phyloP scores from a whole-genome alignment of 2,797 vertebrate genomes.

The Rhinogobio ventralis region DNA sequence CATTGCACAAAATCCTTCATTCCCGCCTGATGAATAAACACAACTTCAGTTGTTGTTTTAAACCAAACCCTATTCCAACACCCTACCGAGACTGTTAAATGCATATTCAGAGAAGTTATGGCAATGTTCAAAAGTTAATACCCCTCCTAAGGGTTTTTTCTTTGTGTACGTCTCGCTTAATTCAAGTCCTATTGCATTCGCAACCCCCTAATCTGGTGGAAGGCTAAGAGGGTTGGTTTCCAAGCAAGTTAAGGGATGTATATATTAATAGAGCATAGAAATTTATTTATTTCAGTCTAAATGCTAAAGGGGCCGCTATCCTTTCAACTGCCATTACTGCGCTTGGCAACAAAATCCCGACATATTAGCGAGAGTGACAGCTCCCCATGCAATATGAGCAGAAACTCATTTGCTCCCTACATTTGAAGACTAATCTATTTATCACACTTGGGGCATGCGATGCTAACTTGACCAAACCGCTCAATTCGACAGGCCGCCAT shows the following conservation, averaged over 20 bases:
- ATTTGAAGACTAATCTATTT: slow-evolving; percentile 83
- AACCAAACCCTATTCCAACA: background rate
- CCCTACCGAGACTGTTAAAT: slow-evolving; percentile 7
- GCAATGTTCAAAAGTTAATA: slow-evolving; percentile 34
- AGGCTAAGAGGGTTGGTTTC: slow-evolving; percentile 70
- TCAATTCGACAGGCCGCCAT: slow-evolving; percentile 68
- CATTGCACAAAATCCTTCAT: slow-evolving; percentile 39
- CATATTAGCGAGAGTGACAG: slow-evolving; percentile 81
- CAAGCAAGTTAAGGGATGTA: slow-evolving; percentile 72
- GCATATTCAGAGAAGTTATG: slow-evolving; percentile 62
- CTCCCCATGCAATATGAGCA: slow-evolving; percentile 67
- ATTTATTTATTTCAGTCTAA: slow-evolving; percentile 79
- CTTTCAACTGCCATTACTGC: slow-evolving; percentile 71
- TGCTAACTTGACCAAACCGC: slow-evolving; percentile 75
- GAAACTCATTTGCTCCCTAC: slow-evolving; percentile 76
- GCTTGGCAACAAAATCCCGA: slow-evolving; percentile 74
- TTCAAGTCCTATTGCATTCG: slow-evolving; percentile 73
- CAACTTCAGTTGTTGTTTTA: slow-evolving; percentile 19
- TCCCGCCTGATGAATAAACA: slow-evolving; percentile 1
- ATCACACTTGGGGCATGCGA: slow-evolving; percentile 75
- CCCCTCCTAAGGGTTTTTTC: slow-evolving; percentile 28
- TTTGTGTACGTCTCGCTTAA: slow-evolving; percentile 64
- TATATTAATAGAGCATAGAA: slow-evolving; percentile 72
- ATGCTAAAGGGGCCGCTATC: slow-evolving; percentile 74
- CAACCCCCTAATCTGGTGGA: slow-evolving; percentile 76